A percentile compares a stretch with the other conserved stretches of the same genome.
Conservation (phyloP, 1,140 invertebrate species). For the Bombus confusus region DNA sequence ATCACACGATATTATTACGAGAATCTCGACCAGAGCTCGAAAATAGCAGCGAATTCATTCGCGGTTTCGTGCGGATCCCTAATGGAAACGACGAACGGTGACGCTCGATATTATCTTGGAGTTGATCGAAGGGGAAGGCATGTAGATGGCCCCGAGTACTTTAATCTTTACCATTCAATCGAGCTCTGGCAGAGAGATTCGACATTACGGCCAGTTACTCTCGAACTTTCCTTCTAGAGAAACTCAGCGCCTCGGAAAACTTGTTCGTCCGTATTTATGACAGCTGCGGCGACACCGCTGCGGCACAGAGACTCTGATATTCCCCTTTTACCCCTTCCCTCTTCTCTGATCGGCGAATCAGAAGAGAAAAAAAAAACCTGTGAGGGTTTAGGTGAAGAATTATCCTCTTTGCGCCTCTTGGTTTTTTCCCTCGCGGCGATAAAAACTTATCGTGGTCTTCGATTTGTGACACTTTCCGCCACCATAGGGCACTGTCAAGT, state of each 20-base stretch:
- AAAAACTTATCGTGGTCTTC: conserved; percentile 23
- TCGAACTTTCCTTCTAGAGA: conserved; percentile 49
- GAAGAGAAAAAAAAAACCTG: neutral
- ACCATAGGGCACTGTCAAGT: neutral
- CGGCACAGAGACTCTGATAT: conserved; percentile 27
- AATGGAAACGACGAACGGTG: neutral
- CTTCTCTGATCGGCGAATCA: neutral
- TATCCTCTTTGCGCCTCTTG: neutral
- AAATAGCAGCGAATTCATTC: neutral
- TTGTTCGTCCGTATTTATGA: conserved; percentile 64
- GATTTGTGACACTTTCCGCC: neutral
- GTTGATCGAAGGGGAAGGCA: neutral
- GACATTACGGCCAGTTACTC: conserved; percentile 58
- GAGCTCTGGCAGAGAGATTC: conserved; percentile 34
- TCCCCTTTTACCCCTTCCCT: neutral
- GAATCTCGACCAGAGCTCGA: too few species aligned
- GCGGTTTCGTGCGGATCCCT: neutral
- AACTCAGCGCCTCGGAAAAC: conserved; percentile 44
- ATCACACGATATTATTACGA: neutral
- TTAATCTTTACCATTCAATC: conserved; percentile 60
- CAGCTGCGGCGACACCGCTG: conserved; percentile 46
- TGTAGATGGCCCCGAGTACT: conserved; percentile 32
- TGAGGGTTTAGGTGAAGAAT: neutral
- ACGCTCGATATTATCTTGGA: conserved; percentile 13
- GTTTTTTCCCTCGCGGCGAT: neutral